A percentile compares a stretch with the other conserved stretches of the same genome.
phyloP scores from a whole-genome alignment of 2,888 invertebrate species.

The Oxystoma pomonae region DNA sequence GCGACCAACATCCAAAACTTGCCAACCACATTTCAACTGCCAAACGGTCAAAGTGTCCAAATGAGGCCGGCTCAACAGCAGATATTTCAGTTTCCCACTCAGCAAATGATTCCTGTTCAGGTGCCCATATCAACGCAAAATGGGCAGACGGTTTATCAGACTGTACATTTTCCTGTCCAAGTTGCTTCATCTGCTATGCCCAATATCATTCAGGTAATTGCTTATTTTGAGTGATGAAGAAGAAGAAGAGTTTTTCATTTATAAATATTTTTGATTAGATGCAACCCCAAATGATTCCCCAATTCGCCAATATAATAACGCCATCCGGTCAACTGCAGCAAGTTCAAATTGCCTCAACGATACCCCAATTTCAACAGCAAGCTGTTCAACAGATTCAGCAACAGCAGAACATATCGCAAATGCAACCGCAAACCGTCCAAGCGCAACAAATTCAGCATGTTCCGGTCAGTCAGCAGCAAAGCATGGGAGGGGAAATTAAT shows the following conservation, averaged over 20 bases:
- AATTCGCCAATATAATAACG: conserved; percentile 66
- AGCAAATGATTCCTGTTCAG: conserved; percentile 84
- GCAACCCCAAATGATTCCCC: conserved; percentile 65
- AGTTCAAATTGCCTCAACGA: conserved; percentile 63
- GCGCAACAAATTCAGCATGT: not conserved
- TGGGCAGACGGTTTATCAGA: conserved; percentile 94
- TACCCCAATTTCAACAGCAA: conserved; percentile 41
- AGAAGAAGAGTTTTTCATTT: too few relatives aligned
- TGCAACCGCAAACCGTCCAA: conserved; percentile 20
- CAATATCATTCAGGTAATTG: conserved; percentile 48
- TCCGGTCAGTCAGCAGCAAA: not conserved
- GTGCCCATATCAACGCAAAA: conserved; percentile 79
- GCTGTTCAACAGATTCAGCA: conserved; percentile 35
- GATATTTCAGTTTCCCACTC: conserved; percentile 65
- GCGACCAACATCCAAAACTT: conserved; percentile 53
- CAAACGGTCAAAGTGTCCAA: conserved; percentile 67
- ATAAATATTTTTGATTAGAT: conserved; percentile 32
- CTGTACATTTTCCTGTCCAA: conserved; percentile 90
- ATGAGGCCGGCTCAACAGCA: conserved; percentile 45
- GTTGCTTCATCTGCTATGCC: conserved; percentile 59
- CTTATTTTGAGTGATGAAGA: too few relatives aligned
- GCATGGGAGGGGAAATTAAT: not conserved
- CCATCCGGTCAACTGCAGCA: conserved; percentile 74
- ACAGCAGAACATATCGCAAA: conserved; percentile 42
- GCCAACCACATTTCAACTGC: conserved; percentile 60